Conservation (phyloP, 2,888 invertebrate genomes). For the Lacanobia wlatinum region DNA sequence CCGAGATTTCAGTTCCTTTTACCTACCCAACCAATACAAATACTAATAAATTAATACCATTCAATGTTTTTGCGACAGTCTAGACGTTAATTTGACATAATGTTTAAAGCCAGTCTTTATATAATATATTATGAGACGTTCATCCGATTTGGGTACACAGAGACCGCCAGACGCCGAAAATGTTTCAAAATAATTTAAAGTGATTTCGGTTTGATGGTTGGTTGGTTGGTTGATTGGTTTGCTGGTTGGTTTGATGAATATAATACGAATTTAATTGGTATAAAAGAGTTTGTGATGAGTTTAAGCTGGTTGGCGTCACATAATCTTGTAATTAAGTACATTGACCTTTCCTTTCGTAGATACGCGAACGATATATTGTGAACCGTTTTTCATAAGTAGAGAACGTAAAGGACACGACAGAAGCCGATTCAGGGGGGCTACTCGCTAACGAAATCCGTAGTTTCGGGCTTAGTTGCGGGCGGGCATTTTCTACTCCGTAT, state of each 20-base stretch:
- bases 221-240: too few relatives aligned
- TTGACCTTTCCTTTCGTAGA: too few relatives aligned
- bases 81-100: slow-evolving; percentile 70
- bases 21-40: slow-evolving; percentile 19
- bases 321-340: too few relatives aligned
- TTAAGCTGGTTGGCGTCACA: not conserved
- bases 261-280: slow-evolving; percentile 14
- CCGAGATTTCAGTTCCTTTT: slow-evolving; percentile 18
- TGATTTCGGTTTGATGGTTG: too few relatives aligned
- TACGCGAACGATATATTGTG: too few relatives aligned
- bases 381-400: too few relatives aligned
- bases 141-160: slow-evolving; percentile 34
- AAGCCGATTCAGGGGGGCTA: too few relatives aligned
- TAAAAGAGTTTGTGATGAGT: not conserved
- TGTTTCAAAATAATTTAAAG: slow-evolving; percentile 1
- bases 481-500: too few relatives aligned
- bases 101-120: slow-evolving; percentile 43
- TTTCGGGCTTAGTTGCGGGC: too few relatives aligned
- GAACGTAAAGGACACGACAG: too few relatives aligned
- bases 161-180: slow-evolving; percentile 11
- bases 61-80: slow-evolving; percentile 61
- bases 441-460: too few relatives aligned
- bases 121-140: not conserved
- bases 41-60: slow-evolving; percentile 40
- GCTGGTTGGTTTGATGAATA: slow-evolving; percentile 11